A percentile compares a stretch with the other conserved stretches of the same genome.
These are phyloP conservation scores for Antheraea pernyi DNA, from an alignment of 1,140 invertebrate genomes.

Conservation along the genomic window DNA sequence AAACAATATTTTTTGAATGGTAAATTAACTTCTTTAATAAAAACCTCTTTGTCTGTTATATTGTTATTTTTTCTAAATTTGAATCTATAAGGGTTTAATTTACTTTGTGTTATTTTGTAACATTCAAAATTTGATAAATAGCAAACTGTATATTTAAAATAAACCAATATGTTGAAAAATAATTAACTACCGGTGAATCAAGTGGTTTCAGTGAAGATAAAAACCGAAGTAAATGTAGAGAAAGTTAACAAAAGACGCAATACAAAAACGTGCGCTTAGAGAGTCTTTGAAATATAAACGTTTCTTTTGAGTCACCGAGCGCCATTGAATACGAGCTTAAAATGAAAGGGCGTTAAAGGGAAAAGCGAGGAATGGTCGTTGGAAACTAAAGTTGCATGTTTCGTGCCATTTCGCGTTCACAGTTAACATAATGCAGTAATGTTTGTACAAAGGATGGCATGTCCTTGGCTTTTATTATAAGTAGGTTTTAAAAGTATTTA, in stretches of 20 bases:
- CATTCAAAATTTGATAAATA: no score
- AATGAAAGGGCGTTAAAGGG: slow-evolving; percentile 16
- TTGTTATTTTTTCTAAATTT: no score
- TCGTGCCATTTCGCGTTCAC: slow-evolving; percentile 18
- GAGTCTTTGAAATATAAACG: neutral
- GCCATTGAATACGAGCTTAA: neutral
- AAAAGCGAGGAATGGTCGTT: slow-evolving; percentile 16
- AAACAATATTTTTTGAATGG: no score
- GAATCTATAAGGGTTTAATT: no score
- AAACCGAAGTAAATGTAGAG: neutral
- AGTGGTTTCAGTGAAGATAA: neutral
- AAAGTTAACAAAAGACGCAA: neutral
- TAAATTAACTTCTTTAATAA: no score
- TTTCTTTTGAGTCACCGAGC: neutral
- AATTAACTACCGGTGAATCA: neutral
- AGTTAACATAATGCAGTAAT: slow-evolving; percentile 13
- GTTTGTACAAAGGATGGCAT: slow-evolving; percentile 8
- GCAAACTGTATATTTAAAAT: neutral
- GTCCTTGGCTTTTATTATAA: slow-evolving; percentile 12
- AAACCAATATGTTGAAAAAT: neutral
- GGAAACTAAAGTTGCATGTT: slow-evolving; percentile 26
- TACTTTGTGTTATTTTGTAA: no score
- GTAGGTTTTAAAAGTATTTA: neutral
- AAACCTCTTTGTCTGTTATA: no score
- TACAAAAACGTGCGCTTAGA: neutral